phyloP scores from a whole-genome alignment of 2,113 vertebrate species.

The Leiothrix lutea region DNA sequence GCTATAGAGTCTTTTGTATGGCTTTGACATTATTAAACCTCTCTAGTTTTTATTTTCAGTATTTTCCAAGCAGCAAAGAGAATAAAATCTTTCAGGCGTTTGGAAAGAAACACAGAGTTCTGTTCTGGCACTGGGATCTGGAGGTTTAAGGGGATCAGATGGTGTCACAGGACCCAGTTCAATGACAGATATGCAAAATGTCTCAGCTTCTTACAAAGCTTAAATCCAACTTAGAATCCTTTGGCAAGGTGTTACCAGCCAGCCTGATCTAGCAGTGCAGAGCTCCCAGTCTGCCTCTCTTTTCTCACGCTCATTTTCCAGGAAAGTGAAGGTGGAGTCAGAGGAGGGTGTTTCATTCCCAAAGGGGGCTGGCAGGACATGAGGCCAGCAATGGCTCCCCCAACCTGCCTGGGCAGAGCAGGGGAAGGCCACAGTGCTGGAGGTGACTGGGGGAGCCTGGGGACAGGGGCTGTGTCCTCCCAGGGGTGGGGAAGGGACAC shows the following conservation, averaged over 20 bases:
- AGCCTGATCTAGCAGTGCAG: background rate
- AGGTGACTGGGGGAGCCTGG: background rate
- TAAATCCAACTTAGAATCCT: background rate
- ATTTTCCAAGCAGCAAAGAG: background rate
- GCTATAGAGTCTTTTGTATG: background rate
- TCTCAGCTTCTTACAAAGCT: background rate
- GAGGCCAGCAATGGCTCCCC: accelerated
- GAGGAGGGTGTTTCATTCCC: accelerated
- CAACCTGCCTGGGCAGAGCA: background rate
- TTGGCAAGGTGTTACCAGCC: background rate
- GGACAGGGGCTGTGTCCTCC: background rate
- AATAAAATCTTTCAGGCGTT: background rate
- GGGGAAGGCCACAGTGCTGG: background rate
- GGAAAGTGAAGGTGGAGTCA: no score
- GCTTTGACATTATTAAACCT: background rate
- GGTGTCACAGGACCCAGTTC: background rate
- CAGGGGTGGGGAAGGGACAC: background rate
- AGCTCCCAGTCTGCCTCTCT: background rate
- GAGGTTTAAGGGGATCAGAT: background rate
- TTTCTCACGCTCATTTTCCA: accelerated
- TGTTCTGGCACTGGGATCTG: background rate
- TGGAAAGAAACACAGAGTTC: background rate
- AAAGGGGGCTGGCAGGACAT: no score
- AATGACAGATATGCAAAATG: background rate
- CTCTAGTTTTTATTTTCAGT: background rate